Percentiles rank a stretch among this genome's conserved stretches.
Conservation (phyloP, 2,113 vertebrate genomes). For the Castor canadensis region DNA sequence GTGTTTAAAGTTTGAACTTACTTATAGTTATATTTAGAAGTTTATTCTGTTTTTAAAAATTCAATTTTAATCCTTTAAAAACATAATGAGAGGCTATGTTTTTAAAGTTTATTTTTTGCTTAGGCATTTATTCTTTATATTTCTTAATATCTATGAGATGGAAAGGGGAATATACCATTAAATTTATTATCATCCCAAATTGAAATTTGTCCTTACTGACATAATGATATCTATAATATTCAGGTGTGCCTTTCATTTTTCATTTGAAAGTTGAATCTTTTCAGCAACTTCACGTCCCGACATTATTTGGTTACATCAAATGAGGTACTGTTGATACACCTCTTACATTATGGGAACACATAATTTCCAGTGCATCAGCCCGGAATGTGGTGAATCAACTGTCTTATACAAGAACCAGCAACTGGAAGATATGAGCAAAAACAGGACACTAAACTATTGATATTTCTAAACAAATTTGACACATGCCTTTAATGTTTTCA, state of each 20-base stretch:
- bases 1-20: slow-evolving; percentile 36
- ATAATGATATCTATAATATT: background rate
- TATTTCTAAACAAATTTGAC: background rate
- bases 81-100: background rate
- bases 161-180: background rate
- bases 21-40: slow-evolving; percentile 39
- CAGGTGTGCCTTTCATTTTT: background rate
- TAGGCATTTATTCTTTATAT: background rate
- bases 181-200: slow-evolving; percentile 9
- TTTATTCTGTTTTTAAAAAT: slow-evolving; percentile 49
- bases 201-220: slow-evolving; percentile 9
- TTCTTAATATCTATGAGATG: background rate
- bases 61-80: slow-evolving; percentile 36
- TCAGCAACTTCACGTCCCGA: background rate
- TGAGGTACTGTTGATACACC: background rate
- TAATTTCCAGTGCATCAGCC: background rate
- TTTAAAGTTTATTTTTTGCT: background rate
- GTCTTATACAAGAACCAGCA: background rate
- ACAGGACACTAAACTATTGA: background rate
- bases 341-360: background rate
- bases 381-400: background rate
- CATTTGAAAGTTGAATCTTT: background rate
- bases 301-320: background rate
- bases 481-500: background rate
- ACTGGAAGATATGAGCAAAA: background rate